phyloP scores from a whole-genome alignment of 2,797 vertebrate genomes.

The Scarus forsteni region DNA sequence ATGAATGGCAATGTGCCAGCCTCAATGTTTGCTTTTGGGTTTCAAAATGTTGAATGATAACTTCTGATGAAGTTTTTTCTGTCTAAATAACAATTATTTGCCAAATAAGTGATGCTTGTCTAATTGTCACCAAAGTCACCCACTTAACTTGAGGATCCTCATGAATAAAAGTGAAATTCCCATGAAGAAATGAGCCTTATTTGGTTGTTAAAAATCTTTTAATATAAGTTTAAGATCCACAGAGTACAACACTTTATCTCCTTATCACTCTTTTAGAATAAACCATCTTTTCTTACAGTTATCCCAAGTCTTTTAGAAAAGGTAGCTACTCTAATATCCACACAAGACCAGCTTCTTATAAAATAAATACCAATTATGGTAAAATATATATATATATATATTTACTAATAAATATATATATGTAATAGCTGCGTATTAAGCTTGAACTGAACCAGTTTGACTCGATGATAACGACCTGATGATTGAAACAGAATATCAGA shows the following conservation, averaged over 20 bases:
- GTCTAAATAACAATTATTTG: no score
- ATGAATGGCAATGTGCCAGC: no score
- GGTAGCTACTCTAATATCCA: conserved; percentile 38
- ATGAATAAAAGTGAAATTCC: background rate
- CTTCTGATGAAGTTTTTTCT: no score
- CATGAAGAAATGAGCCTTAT: background rate
- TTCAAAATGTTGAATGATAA: no score
- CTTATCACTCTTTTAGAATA: conserved; percentile 24
- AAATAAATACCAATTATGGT: conserved; percentile 8
- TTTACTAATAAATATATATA: no score
- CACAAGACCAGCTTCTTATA: conserved; percentile 34
- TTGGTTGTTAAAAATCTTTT: conserved; percentile 30
- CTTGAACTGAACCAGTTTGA: conserved; percentile 29
- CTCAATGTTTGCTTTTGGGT: no score
- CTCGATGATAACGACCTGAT: conserved; percentile 13
- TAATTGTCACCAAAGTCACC: no score
- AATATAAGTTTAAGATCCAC: conserved; percentile 34
- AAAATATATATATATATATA: background rate
- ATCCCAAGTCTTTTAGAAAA: conserved; percentile 24
- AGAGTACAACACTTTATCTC: conserved; percentile 33
- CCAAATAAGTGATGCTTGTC: no score
- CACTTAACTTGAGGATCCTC: background rate
- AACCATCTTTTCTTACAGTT: conserved; percentile 31
- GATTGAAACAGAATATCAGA: conserved; percentile 46
- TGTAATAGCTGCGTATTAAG: conserved; percentile 39